These are phyloP conservation scores for Campopleginae sp. DNA, from an alignment of 2,888 invertebrate genomes.

Conservation along the genomic window DNA sequence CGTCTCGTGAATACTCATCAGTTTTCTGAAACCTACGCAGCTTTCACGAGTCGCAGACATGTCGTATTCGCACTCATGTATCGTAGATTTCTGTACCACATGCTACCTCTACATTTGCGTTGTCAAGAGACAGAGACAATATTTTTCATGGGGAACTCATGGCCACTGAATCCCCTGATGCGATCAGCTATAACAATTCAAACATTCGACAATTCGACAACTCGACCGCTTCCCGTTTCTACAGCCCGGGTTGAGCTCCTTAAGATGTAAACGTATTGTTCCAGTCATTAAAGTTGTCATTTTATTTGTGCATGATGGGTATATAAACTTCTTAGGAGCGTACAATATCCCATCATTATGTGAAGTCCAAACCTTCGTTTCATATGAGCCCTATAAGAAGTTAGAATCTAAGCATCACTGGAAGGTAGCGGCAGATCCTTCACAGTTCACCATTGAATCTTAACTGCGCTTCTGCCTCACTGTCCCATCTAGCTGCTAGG, in stretches of 20 bases:
- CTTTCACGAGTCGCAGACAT: slow-evolving; percentile 53
- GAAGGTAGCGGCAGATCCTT: slow-evolving; percentile 66
- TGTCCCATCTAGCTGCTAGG: slow-evolving; percentile 32
- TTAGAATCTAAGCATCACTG: slow-evolving; percentile 69
- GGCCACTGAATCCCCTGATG: not conserved
- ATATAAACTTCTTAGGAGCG: too few relatives aligned
- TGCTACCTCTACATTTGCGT: not conserved
- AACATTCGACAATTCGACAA: not conserved
- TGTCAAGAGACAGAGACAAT: not conserved
- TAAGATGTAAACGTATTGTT: too few relatives aligned
- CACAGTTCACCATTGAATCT: slow-evolving; percentile 74
- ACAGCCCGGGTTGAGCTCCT: too few relatives aligned
- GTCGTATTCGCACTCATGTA: slow-evolving; percentile 61
- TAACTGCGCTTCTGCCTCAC: slow-evolving; percentile 46
- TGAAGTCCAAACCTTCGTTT: slow-evolving; percentile 5
- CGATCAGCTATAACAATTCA: not conserved
- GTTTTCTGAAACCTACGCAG: slow-evolving; percentile 62
- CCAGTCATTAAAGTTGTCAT: too few relatives aligned
- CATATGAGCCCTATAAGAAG: slow-evolving; percentile 69
- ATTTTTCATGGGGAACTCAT: not conserved
- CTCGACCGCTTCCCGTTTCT: not conserved
- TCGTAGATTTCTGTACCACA: slow-evolving; percentile 13
- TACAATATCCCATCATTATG: too few relatives aligned
- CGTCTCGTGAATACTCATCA: slow-evolving; percentile 52
- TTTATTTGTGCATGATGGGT: too few relatives aligned